phyloP scores from a whole-genome alignment of 1,140 invertebrate species.

The Paraescarpia echinospica region DNA sequence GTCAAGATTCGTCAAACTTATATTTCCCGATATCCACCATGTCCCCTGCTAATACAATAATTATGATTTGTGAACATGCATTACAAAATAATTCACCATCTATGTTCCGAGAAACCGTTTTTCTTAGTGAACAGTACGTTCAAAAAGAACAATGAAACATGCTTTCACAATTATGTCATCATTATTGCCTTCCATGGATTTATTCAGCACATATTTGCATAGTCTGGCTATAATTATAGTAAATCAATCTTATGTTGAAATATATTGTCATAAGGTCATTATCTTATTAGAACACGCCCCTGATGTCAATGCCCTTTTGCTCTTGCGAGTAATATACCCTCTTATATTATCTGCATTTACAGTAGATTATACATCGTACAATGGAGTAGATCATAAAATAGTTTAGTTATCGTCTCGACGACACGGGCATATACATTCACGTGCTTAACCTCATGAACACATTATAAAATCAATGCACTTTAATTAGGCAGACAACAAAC shows the following conservation, averaged over 20 bases:
- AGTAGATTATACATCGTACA: not conserved
- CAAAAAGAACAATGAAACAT: not conserved
- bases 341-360: not conserved
- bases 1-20: not conserved
- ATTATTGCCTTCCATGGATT: not conserved
- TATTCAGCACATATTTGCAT: not conserved
- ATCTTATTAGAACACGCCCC: not conserved
- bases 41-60: not conserved
- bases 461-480: slow-evolving; percentile 6
- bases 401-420: not conserved
- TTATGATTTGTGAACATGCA: not conserved
- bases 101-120: not conserved
- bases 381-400: not conserved
- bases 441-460: not conserved
- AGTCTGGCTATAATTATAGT: not conserved
- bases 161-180: not conserved
- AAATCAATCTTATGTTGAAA: not conserved
- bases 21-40: not conserved
- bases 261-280: not conserved
- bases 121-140: not conserved
- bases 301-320: not conserved
- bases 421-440: not conserved
- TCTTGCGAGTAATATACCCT: not conserved
- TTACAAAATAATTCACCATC: not conserved
- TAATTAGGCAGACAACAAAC: slow-evolving; percentile 1